Base-by-base conservation (phyloP, 2,888 invertebrate genomes). In the Caenorhabditis wallacei region DNA sequence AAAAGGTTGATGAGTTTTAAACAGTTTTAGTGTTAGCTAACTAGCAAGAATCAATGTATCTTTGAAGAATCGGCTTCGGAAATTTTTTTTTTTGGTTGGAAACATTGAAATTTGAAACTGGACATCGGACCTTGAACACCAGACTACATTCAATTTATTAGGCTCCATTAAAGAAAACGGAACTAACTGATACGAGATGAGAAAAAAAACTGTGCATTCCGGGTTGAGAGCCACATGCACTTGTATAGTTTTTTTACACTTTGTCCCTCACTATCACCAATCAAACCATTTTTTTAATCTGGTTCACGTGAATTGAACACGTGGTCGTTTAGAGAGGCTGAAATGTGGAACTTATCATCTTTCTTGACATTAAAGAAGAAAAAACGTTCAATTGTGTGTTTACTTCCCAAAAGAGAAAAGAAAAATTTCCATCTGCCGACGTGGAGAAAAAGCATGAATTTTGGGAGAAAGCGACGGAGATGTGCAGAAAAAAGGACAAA, bases 281-380 rank as follows among this genome's bases (percentile, higher is more conserved):
- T 18, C 18, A 18, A 48, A 48, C 46, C n/a, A 13, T 16, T 18
- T 35, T 46, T 59, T 61, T 26, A 61, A 61, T 43, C 61, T 26
- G 24, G 5, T 61, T 61, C 61, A 61, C 61, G 61, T 61, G 61
- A 43, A 43, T 2, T 24, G 46, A 43, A 43, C 43, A 61, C 43
- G 26, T 43, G 22, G 1, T 48, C 18, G 46, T 4, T 48, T 18
- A 48, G 1, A 18, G 46, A 48, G 40, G 18, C 46, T 18, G 46
- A 48, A 48, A n/a, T 48, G 46, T 18, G 46, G 5, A n/a, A 48
- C 46, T 48, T 18, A 48, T 48, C 18, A 48, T 18, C 18, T 48
- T 7, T 18, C 18, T 26, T 26, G 61, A 43, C n/a, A n/a, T n/a
- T 61, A 22, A 22, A 1, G 20, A 35, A n/a, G 16, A n/a, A 43